Evolutionary conservation across 2,113 vertebrate genomes (phyloP).

Genomic region (Mesembrinibis cayennensis): DNA sequence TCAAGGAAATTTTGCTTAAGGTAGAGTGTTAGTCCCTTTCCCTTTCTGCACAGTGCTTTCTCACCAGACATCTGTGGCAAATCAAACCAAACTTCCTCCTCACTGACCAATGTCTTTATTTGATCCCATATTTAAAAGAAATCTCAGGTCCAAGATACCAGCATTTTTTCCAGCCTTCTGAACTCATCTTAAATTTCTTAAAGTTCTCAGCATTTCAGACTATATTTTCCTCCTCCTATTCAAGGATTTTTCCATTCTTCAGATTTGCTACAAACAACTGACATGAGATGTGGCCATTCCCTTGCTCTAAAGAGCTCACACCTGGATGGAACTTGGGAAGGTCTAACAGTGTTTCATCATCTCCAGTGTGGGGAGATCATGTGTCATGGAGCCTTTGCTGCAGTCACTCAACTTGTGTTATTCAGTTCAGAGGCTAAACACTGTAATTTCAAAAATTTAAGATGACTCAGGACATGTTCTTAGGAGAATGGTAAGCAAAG

Average conservation of each 20-base stretch:
- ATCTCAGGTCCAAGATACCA: neutral
- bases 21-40: neutral
- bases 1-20: neutral
- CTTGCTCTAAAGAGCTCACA: neutral
- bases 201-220: neutral
- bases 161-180: neutral
- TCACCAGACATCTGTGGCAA: neutral
- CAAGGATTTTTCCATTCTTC: neutral
- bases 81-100: neutral
- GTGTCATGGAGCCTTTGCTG: neutral
- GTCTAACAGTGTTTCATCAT: neutral
- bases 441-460: neutral
- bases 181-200: neutral
- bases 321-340: neutral
- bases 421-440: neutral
- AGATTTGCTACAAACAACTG: neutral
- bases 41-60: neutral
- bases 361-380: neutral
- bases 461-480: neutral
- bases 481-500: neutral
- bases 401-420: neutral
- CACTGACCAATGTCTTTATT: neutral
- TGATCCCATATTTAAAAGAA: neutral
- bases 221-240: neutral
- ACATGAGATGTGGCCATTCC: neutral